Evolutionary conservation across 2,888 invertebrate genomes (phyloP), one percentile per base, ranked within the genome.

Genomic region (Gortyna flavago): DNA sequence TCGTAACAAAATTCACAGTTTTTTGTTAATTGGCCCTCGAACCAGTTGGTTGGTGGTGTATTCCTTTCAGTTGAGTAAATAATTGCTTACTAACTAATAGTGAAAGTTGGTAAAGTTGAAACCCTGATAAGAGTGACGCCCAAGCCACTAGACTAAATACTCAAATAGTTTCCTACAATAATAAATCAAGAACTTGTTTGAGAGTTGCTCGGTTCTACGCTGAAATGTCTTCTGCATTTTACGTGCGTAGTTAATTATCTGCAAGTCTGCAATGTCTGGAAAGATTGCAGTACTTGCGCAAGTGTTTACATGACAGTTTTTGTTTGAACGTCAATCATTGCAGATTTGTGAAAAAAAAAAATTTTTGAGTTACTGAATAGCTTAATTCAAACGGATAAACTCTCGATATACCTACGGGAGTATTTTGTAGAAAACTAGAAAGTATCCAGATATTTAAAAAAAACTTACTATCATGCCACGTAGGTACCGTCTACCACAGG

Each of bases 131-230:
- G 90, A 89, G 90, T 92, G 93, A 93, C 92, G 92, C 89, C 88
- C 89, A 87, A 92, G 92, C 93, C 92, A 90, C 92, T 88, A 90
- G 91, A 93, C 93, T 94, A 94, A 93, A 94, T 93, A 93, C 92
- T 92, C 87, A 90, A 92, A 92, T 93, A 94, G 94, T 95, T 95
- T 90, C 92, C 90, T 91, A 90, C 93, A 91, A 91, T 91, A 93
- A 95, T 95, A 95, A 95, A 95, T 95, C 93, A 94, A 91, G 85
- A 92, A 95, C 79, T 88, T 79, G 92, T 93, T 92, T 90, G 88
- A 88, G 88, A 92, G 86, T 92, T 90, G 84, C 85, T 88, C 87
- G 81, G 76, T 83, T 70, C 71, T 78, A 71, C 73, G 68, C 68
- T 80, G 85, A 83, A 89, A 88, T 89, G 83, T 89, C 88, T 89